Evolutionary conservation across 2,113 vertebrate species (phyloP).

Genomic region (Epinephelus lanceolatus): DNA sequence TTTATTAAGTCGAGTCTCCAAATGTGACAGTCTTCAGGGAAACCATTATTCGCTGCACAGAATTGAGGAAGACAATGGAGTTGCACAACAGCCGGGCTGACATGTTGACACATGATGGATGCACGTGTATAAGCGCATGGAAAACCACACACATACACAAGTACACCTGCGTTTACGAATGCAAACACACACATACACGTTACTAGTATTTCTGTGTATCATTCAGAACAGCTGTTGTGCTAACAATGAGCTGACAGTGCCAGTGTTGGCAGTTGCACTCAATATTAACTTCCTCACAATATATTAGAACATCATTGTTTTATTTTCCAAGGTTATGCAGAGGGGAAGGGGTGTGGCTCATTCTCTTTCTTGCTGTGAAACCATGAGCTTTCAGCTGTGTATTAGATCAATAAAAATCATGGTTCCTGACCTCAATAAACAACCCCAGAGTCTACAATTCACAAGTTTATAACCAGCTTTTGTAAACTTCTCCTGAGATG

Average conservation of each 20-base stretch:
- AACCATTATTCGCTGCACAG: conserved; percentile 26
- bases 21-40: conserved; percentile 48
- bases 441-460: conserved; percentile 12
- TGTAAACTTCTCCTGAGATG: conserved; percentile 18
- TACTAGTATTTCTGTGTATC: conserved; percentile 43
- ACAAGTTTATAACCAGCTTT: background rate
- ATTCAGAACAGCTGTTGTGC: conserved; percentile 78
- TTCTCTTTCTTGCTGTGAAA: conserved; percentile 45
- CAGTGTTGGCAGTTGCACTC: conserved; percentile 77
- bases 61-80: conserved; percentile 48
- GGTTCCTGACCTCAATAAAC: conserved; percentile 15
- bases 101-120: conserved; percentile 21
- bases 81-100: conserved; percentile 49
- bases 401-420: conserved; percentile 25
- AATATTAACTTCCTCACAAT: conserved; percentile 78
- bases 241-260: conserved; percentile 70
- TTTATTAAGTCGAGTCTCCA: conserved; percentile 43
- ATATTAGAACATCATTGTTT: conserved; percentile 81
- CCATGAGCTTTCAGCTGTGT: conserved; percentile 20
- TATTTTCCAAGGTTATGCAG: conserved; percentile 72
- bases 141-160: conserved; percentile 23
- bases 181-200: conserved; percentile 30
- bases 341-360: conserved; percentile 60
- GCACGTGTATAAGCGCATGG: conserved; percentile 2
- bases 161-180: conserved; percentile 44